Base-by-base conservation (phyloP, 2,888 invertebrate genomes). In the Brachypalpus laphriformis region DNA sequence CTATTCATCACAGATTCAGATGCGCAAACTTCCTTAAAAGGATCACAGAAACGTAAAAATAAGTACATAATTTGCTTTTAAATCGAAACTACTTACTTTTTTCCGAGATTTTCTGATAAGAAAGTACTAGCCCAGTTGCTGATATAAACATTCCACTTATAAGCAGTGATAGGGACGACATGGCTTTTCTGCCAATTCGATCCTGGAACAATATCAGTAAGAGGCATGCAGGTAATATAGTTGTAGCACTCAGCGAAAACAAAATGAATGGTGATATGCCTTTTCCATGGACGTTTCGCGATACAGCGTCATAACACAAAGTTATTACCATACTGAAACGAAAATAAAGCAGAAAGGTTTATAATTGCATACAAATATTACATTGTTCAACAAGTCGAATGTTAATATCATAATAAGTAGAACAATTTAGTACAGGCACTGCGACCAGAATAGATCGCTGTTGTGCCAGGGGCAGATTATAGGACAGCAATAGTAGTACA, bases 281-380 rank as follows among this genome's bases (percentile, higher is more conserved):
- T 81, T 93, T 90, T 85, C 93, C 93, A 88, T 93, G 93, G 6
- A 94, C 93, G 88, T 94, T 94, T 66, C 94, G 92, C 5, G 94
- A 93, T 57, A 94, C 93, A 11, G 94, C 93, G 88, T 94, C 94
- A 88, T 94, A 94, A 88, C 94, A 93, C 25, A 94, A 90, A 14
- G 94, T 94, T 89, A 94, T 92, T 31, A 94, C 93, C 93, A 94
- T 94, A 75, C 94, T 94, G 49, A 42, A 75, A 72, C 22, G 4
- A 18, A 8, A 37, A 45, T 11, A 11, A 11, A 2, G 34, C n/a
- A n/a, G n/a, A n/a, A n/a, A n/a, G n/a, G n/a, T n/a, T n/a, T n/a
- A n/a, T n/a, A n/a, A n/a, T n/a, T n/a, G n/a, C n/a, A n/a, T n/a
- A n/a, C n/a, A n/a, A n/a, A n/a, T n/a, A n/a, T n/a, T n/a, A n/a